These are phyloP conservation scores for Amphimedon queenslandica DNA, from an alignment of 37 sponge, comb jelly and placozoan genomes.

Conservation along the genomic window DNA sequence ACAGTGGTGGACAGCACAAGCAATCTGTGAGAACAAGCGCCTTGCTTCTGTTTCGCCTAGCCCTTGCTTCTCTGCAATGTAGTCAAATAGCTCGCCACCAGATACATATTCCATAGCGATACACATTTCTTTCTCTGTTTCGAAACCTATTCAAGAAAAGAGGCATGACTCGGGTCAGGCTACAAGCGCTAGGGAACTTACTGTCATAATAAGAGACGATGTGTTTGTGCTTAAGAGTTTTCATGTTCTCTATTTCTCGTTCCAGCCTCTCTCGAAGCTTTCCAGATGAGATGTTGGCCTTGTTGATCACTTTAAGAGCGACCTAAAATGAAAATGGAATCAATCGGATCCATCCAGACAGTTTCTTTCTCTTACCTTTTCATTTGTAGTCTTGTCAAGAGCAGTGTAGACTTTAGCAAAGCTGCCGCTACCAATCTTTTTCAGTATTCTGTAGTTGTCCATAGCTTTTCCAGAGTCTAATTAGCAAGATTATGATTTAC, in stretches of 20 bases:
- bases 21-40: slow-evolving; percentile 27
- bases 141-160: slow-evolving; percentile 32
- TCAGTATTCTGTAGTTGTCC: slow-evolving; percentile 39
- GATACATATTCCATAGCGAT: slow-evolving; percentile 50
- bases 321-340: slow-evolving; percentile 26
- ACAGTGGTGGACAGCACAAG: slow-evolving; percentile 30
- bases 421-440: slow-evolving; percentile 48
- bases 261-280: slow-evolving; percentile 3
- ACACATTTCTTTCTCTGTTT: slow-evolving; percentile 12
- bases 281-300: neutral
- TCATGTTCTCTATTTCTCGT: slow-evolving; percentile 37
- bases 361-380: neutral
- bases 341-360: neutral
- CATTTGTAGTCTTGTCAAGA: neutral
- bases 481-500: no score
- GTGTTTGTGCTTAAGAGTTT: slow-evolving; percentile 25
- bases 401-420: slow-evolving; percentile 55
- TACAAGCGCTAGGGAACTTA: slow-evolving; percentile 11
- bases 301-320: slow-evolving; percentile 44
- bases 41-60: slow-evolving; percentile 31
- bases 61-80: slow-evolving; percentile 21
- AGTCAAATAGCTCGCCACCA: slow-evolving; percentile 49
- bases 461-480: slow-evolving; percentile 1
- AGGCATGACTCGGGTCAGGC: no score
- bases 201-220: slow-evolving; percentile 33